Percentiles rank a stretch among this genome's conserved stretches.
Evolutionary conservation across 1,140 invertebrate genomes (phyloP).

Genomic region (Euschistus heros): DNA sequence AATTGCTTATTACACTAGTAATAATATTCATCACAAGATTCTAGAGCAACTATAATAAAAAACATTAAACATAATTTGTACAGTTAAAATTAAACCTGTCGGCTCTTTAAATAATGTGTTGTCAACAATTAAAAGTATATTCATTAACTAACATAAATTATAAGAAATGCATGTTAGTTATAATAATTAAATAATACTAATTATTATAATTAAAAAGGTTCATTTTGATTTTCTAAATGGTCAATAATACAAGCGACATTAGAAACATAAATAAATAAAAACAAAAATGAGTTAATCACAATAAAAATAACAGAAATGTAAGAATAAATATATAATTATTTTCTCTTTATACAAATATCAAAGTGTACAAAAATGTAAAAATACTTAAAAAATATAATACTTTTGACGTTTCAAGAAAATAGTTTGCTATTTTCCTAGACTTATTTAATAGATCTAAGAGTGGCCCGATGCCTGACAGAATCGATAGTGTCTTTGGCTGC

Average conservation of each 20-base stretch:
- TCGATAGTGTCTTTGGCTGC: slow-evolving; percentile 42
- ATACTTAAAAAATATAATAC: slow-evolving; percentile 10
- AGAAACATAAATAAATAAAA: slow-evolving; percentile 10
- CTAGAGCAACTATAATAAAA: slow-evolving; percentile 8
- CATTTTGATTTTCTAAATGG: slow-evolving; percentile 11
- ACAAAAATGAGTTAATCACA: slow-evolving; percentile 5
- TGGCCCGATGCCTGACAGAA: slow-evolving; percentile 25
- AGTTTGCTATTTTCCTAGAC: not conserved
- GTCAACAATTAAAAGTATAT: no score
- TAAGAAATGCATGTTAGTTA: slow-evolving; percentile 5
- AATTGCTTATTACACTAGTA: slow-evolving; percentile 10
- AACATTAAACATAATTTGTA: slow-evolving; percentile 17
- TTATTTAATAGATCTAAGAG: slow-evolving; percentile 28
- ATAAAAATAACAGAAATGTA: not conserved
- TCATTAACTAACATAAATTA: no score
- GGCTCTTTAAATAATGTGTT: no score
- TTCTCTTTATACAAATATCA: slow-evolving; percentile 9
- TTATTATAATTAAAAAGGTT: slow-evolving; percentile 11
- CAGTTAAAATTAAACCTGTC: slow-evolving; percentile 9
- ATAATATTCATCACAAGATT: slow-evolving; percentile 9
- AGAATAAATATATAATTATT: slow-evolving; percentile 17
- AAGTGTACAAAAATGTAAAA: slow-evolving; percentile 19
- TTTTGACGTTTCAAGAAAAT: slow-evolving; percentile 1
- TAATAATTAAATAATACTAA: not conserved
- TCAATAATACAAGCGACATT: slow-evolving; percentile 6